Conservation (phyloP, 2,797 vertebrate species). For the Harpagifer antarcticus region DNA sequence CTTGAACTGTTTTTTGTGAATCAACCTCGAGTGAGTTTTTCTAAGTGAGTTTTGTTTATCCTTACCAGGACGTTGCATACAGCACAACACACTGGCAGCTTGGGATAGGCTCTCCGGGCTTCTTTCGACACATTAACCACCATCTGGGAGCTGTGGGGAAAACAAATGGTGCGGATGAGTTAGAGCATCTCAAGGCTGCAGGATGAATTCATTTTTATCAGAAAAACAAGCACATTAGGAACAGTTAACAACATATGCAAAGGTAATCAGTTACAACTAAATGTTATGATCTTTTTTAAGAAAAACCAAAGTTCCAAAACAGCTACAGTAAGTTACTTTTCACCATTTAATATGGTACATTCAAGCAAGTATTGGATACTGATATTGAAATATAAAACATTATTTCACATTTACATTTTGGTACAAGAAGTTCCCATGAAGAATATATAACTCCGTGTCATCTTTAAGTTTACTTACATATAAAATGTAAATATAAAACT, state of each 20-base stretch:
- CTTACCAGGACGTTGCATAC: slow-evolving; percentile 97
- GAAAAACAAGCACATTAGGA: background rate
- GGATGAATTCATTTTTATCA: background rate
- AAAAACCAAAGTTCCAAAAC: too few relatives aligned
- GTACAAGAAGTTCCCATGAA: too few relatives aligned
- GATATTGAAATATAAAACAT: too few relatives aligned
- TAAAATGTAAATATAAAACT: too few relatives aligned
- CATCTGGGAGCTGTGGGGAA: slow-evolving; percentile 91
- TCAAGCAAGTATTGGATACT: too few relatives aligned
- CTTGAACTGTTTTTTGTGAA: slow-evolving; percentile 22
- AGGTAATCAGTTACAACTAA: background rate
- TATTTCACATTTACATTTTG: too few relatives aligned
- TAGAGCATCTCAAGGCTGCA: slow-evolving; percentile 12
- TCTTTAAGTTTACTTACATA: too few relatives aligned
- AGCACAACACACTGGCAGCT: slow-evolving; percentile 96
- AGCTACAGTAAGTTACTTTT: too few relatives aligned
- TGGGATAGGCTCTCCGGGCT: slow-evolving; percentile 94
- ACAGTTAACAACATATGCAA: background rate
- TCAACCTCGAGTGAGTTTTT: background rate
- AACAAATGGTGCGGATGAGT: slow-evolving; percentile 47
- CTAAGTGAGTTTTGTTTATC: background rate
- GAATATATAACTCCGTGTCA: too few relatives aligned
- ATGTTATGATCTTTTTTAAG: too few relatives aligned
- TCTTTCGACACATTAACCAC: slow-evolving; percentile 98
- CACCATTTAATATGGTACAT: too few relatives aligned